Conservation (phyloP, 2,888 invertebrate genomes). For the Oxystoma pomonae region DNA sequence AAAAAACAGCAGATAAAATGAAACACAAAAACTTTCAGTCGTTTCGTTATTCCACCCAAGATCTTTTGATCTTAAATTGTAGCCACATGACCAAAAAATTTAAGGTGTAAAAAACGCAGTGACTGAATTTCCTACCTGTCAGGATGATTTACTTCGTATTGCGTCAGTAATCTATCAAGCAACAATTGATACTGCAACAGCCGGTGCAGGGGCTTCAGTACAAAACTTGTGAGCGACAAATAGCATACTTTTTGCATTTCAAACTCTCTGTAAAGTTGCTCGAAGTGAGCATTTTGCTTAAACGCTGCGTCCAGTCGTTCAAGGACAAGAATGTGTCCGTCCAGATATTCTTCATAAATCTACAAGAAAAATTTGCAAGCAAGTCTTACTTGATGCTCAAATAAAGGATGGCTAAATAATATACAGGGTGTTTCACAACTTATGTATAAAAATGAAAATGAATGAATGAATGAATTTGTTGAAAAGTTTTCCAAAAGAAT, state of each 20-base stretch:
- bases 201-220: constrained; percentile 79
- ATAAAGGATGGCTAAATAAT: too few relatives aligned
- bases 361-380: constrained; percentile 34
- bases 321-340: constrained; percentile 70
- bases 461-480: too few relatives aligned
- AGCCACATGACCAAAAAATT: too few relatives aligned
- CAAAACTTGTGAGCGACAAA: constrained; percentile 76
- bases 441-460: too few relatives aligned
- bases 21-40: too few relatives aligned
- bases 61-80: too few relatives aligned
- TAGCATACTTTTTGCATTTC: constrained; percentile 83
- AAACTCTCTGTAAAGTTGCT: constrained; percentile 68
- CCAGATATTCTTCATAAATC: constrained; percentile 68
- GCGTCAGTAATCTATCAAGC: constrained; percentile 66
- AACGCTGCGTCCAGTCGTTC: constrained; percentile 76
- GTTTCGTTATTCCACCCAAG: too few relatives aligned
- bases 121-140: constrained; percentile 49
- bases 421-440: too few relatives aligned
- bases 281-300: constrained; percentile 65
- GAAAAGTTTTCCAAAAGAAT: too few relatives aligned
- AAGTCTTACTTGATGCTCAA: too few relatives aligned
- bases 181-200: constrained; percentile 78
- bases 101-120: too few relatives aligned
- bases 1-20: too few relatives aligned
- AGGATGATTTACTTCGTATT: constrained; percentile 66